phyloP scores from a whole-genome alignment of 2,113 vertebrate species.

The Alligator sinensis region DNA sequence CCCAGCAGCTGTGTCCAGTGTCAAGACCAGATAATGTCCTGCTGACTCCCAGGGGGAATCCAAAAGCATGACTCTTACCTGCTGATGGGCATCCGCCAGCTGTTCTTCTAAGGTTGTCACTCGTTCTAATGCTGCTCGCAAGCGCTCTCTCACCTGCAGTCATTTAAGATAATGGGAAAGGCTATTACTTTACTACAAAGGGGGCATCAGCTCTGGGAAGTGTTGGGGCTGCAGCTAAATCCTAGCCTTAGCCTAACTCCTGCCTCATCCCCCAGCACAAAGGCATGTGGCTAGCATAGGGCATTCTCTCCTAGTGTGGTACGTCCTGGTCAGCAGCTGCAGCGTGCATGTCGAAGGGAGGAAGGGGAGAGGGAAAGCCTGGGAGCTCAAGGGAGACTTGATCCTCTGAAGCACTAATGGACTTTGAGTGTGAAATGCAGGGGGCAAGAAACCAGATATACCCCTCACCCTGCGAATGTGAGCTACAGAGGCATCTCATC shows the following conservation, averaged over 20 bases:
- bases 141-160: slow-evolving; percentile 91
- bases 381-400: too few species aligned
- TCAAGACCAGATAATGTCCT: not conserved
- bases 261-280: too few species aligned
- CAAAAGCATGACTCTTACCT: slow-evolving; percentile 77
- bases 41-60: not conserved
- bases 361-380: not conserved
- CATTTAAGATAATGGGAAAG: not conserved
- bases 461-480: not conserved
- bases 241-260: not conserved
- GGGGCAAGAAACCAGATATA: not conserved
- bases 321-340: not conserved
- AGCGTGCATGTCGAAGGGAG: not conserved
- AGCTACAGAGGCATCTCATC: not conserved
- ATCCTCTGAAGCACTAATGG: too few species aligned
- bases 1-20: too few species aligned
- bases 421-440: too few species aligned
- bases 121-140: slow-evolving; percentile 91
- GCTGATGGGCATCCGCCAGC: slow-evolving; percentile 87
- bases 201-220: not conserved
- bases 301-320: not conserved
- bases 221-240: not conserved
- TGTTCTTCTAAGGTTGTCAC: slow-evolving; percentile 93
- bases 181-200: accelerated
- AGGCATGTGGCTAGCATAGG: not conserved